Evolutionary conservation across 1,140 invertebrate genomes (phyloP), one percentile per base, ranked within the genome.

Genomic region (Stenopsyche tienmushanensis): DNA sequence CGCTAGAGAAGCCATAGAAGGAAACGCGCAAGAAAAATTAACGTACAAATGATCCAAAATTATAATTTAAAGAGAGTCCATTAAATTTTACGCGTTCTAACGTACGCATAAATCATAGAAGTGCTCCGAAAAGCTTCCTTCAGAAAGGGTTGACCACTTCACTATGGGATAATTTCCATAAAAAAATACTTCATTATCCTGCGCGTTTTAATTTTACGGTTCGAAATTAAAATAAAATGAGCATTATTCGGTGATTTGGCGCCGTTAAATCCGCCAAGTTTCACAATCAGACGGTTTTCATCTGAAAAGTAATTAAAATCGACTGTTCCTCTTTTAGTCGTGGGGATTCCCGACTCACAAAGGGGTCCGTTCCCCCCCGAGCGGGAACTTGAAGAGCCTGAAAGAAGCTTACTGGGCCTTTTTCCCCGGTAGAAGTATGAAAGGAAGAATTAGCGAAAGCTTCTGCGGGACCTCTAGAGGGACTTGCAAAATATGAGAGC

Each of bases 271-370:
- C 29, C 50, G 18, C 18, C 54, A 49, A 60, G 54, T 64, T 64
- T 17, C 26, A 57, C 62, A 57, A 60, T 68, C 66, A 34, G 39
- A 17, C 57, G 20, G 50, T 47, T 53, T 44, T 45, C 50, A 55
- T 67, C 62, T 60, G 66, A 64, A 69, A 69, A 69, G 66, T 69
- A 69, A 69, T 69, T 69, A 69, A 69, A 69, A 69, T 69, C 50
- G 55, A 62, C 62, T 69, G 66, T 64, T 67, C 66, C 55, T 67
- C 62, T 64, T 60, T 55, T 53, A 23, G 64, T 42, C 26, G 39
- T 8, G 29, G 29, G 55, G 15, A 13, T 25, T 13, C 10, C 29
- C 7, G 55, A 54, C n/a, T n/a, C 23, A 21, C 26, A 25, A 29
- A 54, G 13, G 55, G 17, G 55, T 20, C 2, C 9, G 10, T 15